Conservation (phyloP, 2,888 invertebrate genomes). For the Drosophila multiciliata region DNA sequence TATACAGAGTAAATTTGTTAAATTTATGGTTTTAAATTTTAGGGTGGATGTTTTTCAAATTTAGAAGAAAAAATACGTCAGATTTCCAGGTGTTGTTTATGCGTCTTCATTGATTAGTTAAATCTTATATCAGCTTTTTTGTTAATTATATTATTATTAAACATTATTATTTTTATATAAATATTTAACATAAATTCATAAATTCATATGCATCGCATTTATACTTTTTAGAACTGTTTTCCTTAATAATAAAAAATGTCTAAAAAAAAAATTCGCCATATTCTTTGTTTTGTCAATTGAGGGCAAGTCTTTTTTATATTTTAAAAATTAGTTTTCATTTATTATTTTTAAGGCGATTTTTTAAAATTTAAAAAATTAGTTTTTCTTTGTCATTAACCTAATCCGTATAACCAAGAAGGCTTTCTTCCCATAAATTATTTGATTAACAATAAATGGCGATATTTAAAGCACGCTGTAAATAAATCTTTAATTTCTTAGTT, state of each 20-base stretch:
- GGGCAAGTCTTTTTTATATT: not conserved
- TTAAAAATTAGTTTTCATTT: not conserved
- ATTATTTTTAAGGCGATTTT: not conserved
- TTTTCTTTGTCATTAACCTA: not conserved
- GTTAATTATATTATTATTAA: not conserved
- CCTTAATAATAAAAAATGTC: no score
- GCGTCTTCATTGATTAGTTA: not conserved
- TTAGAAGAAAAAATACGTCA: not conserved
- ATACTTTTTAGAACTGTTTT: no score
- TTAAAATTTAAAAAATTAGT: not conserved
- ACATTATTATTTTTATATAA: not conserved
- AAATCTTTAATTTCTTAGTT: not conserved
- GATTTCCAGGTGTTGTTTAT: not conserved
- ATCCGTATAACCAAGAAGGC: not conserved
- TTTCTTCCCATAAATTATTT: not conserved
- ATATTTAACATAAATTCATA: not conserved
- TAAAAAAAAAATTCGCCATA: no score
- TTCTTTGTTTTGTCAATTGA: no score
- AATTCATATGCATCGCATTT: not conserved
- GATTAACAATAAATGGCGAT: not conserved
- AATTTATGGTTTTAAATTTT: not conserved
- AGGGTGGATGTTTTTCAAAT: not conserved
- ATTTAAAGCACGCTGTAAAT: not conserved
- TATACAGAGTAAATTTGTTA: not conserved
- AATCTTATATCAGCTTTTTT: not conserved